These are phyloP conservation scores for Myiagra hebetior DNA, from an alignment of 2,113 vertebrate species.

Conservation along the genomic window DNA sequence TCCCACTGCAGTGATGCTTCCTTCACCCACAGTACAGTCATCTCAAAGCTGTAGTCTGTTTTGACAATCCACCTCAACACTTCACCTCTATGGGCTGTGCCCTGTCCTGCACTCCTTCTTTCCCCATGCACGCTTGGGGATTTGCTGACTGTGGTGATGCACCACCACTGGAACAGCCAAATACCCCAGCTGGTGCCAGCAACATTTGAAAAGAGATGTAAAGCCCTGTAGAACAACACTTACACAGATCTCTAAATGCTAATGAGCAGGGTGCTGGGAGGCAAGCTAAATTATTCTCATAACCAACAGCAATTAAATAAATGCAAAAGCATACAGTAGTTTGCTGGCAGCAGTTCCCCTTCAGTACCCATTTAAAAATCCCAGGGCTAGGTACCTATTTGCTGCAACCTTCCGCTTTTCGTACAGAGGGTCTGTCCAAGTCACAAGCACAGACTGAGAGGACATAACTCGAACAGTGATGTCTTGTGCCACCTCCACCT, in stretches of 20 bases:
- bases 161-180: neutral
- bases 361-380: neutral
- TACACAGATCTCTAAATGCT: neutral
- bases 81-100: neutral
- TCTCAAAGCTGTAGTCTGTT: neutral
- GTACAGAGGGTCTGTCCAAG: slow-evolving; percentile 88
- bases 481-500: slow-evolving; percentile 82
- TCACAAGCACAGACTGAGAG: slow-evolving; percentile 91
- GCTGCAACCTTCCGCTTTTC: slow-evolving; percentile 80
- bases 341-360: neutral
- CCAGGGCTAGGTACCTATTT: slow-evolving; percentile 64
- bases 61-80: neutral
- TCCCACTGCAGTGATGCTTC: neutral
- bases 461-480: slow-evolving; percentile 91
- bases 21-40: neutral
- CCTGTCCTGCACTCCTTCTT: neutral
- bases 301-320: neutral
- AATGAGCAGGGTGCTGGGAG: accelerated
- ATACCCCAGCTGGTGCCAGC: neutral
- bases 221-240: neutral
- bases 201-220: neutral
- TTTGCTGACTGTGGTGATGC: neutral
- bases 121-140: neutral
- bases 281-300: neutral
- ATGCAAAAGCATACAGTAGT: neutral